These are phyloP conservation scores for Coccyzus lansbergi DNA, from an alignment of 2,797 vertebrate genomes.

Conservation along the genomic window DNA sequence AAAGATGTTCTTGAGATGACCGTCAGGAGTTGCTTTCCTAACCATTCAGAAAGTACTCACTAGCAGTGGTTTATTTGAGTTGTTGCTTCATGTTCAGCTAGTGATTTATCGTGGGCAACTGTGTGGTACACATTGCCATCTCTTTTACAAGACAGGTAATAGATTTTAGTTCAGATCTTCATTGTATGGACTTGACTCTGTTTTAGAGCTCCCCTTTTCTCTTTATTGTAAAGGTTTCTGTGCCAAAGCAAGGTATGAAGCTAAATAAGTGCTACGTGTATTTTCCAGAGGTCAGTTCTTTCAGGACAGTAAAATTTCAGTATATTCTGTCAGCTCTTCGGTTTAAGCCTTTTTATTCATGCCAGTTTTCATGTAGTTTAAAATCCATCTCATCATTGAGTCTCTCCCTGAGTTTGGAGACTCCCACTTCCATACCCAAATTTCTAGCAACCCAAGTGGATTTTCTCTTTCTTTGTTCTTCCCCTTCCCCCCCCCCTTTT, in stretches of 20 bases:
- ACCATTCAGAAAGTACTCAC: background rate
- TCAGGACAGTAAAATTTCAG: background rate
- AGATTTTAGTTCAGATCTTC: background rate
- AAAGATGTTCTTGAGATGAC: background rate
- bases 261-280: background rate
- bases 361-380: background rate
- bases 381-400: background rate
- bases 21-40: background rate
- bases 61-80: background rate
- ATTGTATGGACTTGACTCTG: background rate
- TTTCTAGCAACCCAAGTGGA: background rate
- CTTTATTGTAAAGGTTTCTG: background rate
- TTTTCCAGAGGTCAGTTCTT: background rate
- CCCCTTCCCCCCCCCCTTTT: too few relatives aligned
- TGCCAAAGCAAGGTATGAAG: background rate
- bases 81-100: background rate
- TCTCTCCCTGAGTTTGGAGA: background rate
- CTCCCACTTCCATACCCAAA: background rate
- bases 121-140: background rate
- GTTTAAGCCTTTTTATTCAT: background rate
- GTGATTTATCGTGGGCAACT: background rate
- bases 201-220: background rate
- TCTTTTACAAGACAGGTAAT: background rate
- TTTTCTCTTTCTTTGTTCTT: background rate
- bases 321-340: background rate